Evolutionary conservation across 2,888 invertebrate genomes (phyloP).

Genomic region (Platerodrilus igneus): DNA sequence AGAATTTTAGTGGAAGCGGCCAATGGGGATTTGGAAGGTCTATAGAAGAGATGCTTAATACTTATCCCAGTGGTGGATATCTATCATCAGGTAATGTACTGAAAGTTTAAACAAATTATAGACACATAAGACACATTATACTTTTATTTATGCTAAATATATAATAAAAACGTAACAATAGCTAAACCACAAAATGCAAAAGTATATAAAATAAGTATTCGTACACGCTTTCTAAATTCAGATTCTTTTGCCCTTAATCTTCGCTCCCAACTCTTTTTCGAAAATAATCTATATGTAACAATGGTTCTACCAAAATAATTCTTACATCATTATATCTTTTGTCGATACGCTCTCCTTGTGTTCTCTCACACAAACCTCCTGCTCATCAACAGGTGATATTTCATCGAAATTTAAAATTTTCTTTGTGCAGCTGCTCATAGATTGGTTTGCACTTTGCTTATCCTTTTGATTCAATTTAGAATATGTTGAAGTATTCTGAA

Average conservation of each 20-base stretch:
- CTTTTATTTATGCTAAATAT: slow-evolving; percentile 54
- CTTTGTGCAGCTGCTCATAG: too few species aligned
- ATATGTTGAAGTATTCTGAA: too few species aligned
- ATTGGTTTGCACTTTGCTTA: too few species aligned
- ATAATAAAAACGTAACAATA: slow-evolving; percentile 53
- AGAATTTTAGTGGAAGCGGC: too few species aligned
- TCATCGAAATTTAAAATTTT: slow-evolving; percentile 38
- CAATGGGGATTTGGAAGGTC: too few species aligned
- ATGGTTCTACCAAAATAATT: slow-evolving; percentile 50
- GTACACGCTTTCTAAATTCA: slow-evolving; percentile 51
- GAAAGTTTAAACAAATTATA: too few species aligned
- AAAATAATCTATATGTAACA: slow-evolving; percentile 52
- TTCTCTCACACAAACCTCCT: slow-evolving; percentile 20
- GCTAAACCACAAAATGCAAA: slow-evolving; percentile 52
- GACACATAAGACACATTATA: too few species aligned
- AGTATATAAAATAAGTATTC: slow-evolving; percentile 55
- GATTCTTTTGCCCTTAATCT: slow-evolving; percentile 38
- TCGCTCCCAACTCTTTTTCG: slow-evolving; percentile 33
- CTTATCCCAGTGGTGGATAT: too few species aligned
- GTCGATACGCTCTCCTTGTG: slow-evolving; percentile 10
- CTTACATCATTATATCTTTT: slow-evolving; percentile 31
- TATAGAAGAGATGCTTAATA: too few species aligned
- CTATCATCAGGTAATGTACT: too few species aligned
- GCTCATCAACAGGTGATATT: slow-evolving; percentile 40
- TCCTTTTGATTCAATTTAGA: too few species aligned